Evolutionary conservation across 2,113 vertebrate species (phyloP).

Genomic region (Panthera uncia): DNA sequence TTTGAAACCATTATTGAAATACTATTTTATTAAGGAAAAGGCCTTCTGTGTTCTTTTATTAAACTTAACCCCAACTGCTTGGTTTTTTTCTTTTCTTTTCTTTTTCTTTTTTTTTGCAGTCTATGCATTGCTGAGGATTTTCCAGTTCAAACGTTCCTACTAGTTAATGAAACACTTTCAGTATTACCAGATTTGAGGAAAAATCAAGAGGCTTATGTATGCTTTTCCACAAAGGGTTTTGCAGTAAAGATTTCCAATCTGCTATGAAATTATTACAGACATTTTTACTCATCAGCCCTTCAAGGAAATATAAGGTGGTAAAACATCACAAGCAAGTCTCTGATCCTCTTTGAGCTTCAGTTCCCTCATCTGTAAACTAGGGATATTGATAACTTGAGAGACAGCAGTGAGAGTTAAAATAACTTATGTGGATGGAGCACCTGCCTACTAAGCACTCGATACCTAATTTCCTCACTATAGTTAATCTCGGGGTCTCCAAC

Average conservation of each 20-base stretch:
- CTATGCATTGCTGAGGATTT: not conserved
- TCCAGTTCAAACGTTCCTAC: conserved; percentile 41
- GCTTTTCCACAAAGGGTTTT: conserved; percentile 55
- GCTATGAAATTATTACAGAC: conserved; percentile 76
- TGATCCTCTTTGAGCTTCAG: not conserved
- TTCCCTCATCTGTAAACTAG: not conserved
- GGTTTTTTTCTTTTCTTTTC: not conserved
- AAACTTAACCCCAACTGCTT: not conserved
- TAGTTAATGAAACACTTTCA: conserved; percentile 42
- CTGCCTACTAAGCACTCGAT: not conserved
- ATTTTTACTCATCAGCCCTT: conserved; percentile 70
- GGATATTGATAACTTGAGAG: not conserved
- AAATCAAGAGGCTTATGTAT: not conserved
- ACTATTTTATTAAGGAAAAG: not conserved
- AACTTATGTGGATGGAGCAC: not conserved
- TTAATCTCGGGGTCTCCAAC: not conserved
- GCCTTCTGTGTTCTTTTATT: not conserved
- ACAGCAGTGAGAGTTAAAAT: not conserved
- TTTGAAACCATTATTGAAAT: not conserved
- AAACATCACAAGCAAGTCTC: not conserved
- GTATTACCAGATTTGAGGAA: conserved; percentile 30
- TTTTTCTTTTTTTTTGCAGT: not conserved
- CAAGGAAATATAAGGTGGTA: not conserved
- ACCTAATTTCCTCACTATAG: not conserved
- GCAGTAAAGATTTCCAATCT: conserved; percentile 67